Percentiles rank a stretch among this genome's conserved stretches.
phyloP scores from a whole-genome alignment of 2,797 vertebrate genomes.

The Molossus molossus region DNA sequence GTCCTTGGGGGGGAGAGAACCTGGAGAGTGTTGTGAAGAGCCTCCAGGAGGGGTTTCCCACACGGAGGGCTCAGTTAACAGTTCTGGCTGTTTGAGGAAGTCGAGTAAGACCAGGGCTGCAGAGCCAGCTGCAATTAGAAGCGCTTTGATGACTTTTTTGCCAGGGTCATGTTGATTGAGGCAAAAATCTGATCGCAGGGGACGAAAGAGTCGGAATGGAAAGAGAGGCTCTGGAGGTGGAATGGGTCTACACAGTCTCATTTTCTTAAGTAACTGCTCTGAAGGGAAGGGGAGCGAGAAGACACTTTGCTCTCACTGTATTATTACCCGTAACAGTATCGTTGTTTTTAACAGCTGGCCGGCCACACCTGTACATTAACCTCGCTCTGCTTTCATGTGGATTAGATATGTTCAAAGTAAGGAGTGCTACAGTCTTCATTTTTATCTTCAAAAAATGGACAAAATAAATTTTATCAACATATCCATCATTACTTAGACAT shows the following conservation, averaged over 20 bases:
- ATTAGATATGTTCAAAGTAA: not conserved
- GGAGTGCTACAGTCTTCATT: not conserved
- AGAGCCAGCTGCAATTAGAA: not conserved
- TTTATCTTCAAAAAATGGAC: not conserved
- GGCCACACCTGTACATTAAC: accelerated
- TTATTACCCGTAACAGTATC: not conserved
- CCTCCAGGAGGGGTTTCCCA: not conserved
- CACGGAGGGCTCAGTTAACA: not conserved
- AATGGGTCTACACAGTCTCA: not conserved
- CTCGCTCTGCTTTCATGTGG: not conserved
- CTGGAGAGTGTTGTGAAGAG: not conserved
- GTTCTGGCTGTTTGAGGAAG: not conserved
- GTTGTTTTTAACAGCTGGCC: not conserved
- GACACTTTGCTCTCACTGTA: not conserved
- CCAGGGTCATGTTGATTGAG: not conserved
- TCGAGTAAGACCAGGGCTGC: not conserved
- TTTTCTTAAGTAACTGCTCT: not conserved
- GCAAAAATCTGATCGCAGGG: not conserved
- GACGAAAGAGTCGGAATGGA: not conserved
- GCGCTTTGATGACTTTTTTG: not conserved
- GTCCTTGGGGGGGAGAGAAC: not conserved
- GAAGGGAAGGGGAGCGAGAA: not conserved
- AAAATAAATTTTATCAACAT: not conserved
- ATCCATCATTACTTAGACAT: not conserved
- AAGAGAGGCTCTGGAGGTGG: not conserved